Base-by-base conservation (phyloP, 2,888 invertebrate species). In the Phasia obesa region DNA sequence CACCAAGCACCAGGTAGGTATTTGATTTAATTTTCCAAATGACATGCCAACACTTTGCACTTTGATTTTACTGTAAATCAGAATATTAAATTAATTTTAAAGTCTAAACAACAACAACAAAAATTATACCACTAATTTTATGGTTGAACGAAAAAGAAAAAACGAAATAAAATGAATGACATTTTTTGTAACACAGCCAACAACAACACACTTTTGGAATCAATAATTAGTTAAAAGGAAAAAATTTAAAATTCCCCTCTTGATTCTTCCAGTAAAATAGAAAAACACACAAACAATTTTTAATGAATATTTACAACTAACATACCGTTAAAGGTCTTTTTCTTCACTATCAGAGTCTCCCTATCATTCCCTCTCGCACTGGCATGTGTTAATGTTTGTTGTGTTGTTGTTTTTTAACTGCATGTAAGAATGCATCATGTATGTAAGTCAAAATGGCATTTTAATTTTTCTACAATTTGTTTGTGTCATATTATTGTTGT, bases 371-470 rank as follows among this genome's bases (percentile, higher is more conserved):
- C 6, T 21, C 2, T 25, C 0, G 0, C 25, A 11, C 19, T 21
- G 9, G 9, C 21, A 11, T 21, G 35, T 51, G 6, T 49, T 47
- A 44, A 25, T 44, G 21, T 6, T 27, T 13, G 6, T 13, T 31
- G 17, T 35, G 17, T 35, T 55, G 15, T 55, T 53, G 23, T 25
- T 53, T 49, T 49, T 17, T 38, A 35, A 47, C 47, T n/a, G 49
- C 59, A 23, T 74, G 73, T 38, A 53, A 21, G 25, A 23, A 55
- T 78, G 69, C 59, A 57, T 73, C 78, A 82, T 78, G 75, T 76
- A n/a, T n/a, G n/a, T n/a, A n/a, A n/a, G 75, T 83, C 79, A 76
- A 71, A 79, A 70, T 83, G 83, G 79, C 75, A 83, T 83, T 76
- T 83, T 83, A 83, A 83, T 79, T 83, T 83, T 76, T 55, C 62